These are phyloP conservation scores for Caenorhabditis brenneri DNA, from an alignment of 1,140 invertebrate species.

Conservation along the genomic window DNA sequence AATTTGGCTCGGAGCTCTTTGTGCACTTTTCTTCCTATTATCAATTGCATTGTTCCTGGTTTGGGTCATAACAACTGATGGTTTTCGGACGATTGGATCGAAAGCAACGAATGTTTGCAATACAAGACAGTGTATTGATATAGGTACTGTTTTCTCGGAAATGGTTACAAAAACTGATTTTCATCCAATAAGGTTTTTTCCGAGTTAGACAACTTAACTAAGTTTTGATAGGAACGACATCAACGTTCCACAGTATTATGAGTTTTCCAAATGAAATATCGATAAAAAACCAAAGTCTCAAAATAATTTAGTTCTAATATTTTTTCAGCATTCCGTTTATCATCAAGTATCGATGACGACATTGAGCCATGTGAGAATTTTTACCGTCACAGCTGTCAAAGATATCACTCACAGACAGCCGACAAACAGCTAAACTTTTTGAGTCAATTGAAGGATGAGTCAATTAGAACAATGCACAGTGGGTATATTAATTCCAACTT, in stretches of 20 bases:
- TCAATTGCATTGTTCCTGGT: conserved; percentile 52
- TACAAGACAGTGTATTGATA: conserved; percentile 46
- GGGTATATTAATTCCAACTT: not conserved
- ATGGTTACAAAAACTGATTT: too few species aligned
- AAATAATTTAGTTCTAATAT: not conserved
- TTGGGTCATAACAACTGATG: conserved; percentile 55
- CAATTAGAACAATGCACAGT: conserved; percentile 31
- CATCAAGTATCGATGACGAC: conserved; percentile 47
- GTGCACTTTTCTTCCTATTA: conserved; percentile 45
- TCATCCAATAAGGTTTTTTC: too few species aligned
- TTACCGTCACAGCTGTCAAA: conserved; percentile 51
- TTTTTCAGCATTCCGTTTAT: conserved; percentile 50
- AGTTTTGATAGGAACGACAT: not conserved
- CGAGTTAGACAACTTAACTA: not conserved
- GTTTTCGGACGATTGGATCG: conserved; percentile 49
- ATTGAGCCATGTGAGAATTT: conserved; percentile 55
- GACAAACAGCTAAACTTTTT: conserved; percentile 45
- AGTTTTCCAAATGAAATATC: too few species aligned
- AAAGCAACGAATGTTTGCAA: conserved; percentile 47
- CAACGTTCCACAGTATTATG: too few species aligned
- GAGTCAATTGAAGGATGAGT: conserved; percentile 46
- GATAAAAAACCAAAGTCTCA: not conserved
- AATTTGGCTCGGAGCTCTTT: conserved; percentile 48
- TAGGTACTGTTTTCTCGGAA: too few species aligned
- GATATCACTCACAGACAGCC: conserved; percentile 40